phyloP scores from a whole-genome alignment of 2,888 invertebrate species.

The Sceliomorpha sp. region DNA sequence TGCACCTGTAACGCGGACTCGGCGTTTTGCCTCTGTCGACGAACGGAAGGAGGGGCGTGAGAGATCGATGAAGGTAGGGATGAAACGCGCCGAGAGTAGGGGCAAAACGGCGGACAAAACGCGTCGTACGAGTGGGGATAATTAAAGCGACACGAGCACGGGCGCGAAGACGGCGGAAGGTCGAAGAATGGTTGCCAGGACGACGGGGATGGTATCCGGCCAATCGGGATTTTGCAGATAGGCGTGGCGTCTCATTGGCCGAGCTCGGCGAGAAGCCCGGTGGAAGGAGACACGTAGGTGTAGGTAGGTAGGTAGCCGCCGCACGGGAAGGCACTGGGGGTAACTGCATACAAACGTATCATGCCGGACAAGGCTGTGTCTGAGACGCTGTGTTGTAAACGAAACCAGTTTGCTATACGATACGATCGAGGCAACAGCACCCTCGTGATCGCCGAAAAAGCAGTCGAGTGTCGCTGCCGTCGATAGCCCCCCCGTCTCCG shows the following conservation, averaged over 20 bases:
- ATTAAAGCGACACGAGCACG: constrained; percentile 70
- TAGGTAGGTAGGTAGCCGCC: constrained; percentile 50
- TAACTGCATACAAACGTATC: constrained; percentile 78
- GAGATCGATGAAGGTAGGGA: constrained; percentile 44
- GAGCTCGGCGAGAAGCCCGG: constrained; percentile 7
- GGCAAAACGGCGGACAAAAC: constrained; percentile 16
- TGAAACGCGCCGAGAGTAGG: constrained; percentile 25
- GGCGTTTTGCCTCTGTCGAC: constrained; percentile 32
- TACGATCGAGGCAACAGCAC: constrained; percentile 79
- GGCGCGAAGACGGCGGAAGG: constrained; percentile 58
- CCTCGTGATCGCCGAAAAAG: constrained; percentile 60
- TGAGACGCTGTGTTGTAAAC: constrained; percentile 79
- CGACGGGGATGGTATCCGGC: constrained; percentile 82
- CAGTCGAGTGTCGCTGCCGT: constrained; percentile 29
- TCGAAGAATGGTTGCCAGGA: constrained; percentile 80
- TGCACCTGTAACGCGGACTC: constrained; percentile 9
- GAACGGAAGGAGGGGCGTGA: constrained; percentile 33
- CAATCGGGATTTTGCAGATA: constrained; percentile 80
- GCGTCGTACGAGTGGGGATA: constrained; percentile 68
- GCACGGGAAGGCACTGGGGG: constrained; percentile 66
- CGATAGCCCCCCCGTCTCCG: constrained; percentile 17
- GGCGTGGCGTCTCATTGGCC: constrained; percentile 78
- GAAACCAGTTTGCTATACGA: constrained; percentile 81
- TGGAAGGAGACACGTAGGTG: constrained; percentile 26
- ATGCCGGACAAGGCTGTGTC: constrained; percentile 79